Conservation (phyloP, 2,797 vertebrate species). For the Cephalopachus bancanus region DNA sequence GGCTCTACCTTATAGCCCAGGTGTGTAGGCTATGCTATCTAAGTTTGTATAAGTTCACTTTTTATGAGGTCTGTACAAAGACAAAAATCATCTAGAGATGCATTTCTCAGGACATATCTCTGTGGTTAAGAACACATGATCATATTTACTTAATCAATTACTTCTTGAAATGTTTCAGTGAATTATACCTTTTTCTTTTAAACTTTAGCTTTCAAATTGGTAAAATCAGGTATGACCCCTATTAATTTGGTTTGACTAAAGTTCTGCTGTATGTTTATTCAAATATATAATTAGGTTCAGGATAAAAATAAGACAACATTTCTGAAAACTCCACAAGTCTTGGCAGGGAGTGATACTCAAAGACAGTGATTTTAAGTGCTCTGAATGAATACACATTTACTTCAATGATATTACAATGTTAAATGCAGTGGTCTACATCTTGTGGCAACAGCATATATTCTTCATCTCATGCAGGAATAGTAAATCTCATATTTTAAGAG, state of each 20-base stretch:
- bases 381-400: constrained; percentile 25
- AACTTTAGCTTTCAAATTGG: constrained; percentile 49
- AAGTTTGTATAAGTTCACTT: background rate
- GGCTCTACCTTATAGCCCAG: background rate
- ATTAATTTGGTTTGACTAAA: constrained; percentile 39
- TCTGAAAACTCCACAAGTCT: background rate
- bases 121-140: background rate
- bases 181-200: constrained; percentile 59
- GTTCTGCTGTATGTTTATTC: constrained; percentile 22
- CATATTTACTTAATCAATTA: background rate
- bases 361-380: constrained; percentile 50
- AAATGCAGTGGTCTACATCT: background rate
- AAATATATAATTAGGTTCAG: constrained; percentile 64
- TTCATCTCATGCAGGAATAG: constrained; percentile 45
- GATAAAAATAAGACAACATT: constrained; percentile 52
- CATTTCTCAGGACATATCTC: background rate
- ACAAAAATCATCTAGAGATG: background rate
- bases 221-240: constrained; percentile 10
- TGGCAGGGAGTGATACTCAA: constrained; percentile 1
- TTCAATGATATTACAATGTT: constrained; percentile 4
- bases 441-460: background rate
- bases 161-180: constrained; percentile 30
- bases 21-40: background rate
- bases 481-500: background rate
- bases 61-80: background rate